These are phyloP conservation scores for Chamaetylas fuelleborni DNA, from an alignment of 2,113 vertebrate species.

Conservation along the genomic window DNA sequence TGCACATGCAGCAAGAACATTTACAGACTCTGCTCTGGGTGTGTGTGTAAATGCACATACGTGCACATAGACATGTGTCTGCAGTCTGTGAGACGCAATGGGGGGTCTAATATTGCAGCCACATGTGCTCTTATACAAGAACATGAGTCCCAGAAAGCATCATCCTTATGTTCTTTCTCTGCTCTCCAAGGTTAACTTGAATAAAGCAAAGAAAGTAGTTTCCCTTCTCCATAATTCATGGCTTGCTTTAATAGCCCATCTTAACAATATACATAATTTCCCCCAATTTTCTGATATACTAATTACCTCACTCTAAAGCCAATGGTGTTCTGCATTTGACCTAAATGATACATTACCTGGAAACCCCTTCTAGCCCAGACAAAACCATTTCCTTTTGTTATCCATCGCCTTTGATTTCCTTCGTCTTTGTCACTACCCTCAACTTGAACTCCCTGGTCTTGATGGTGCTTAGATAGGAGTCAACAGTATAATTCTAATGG, in stretches of 20 bases:
- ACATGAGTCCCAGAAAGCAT: background rate
- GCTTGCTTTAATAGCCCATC: conserved; percentile 56
- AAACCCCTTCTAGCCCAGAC: conserved; percentile 23
- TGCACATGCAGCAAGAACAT: background rate
- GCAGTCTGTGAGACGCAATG: background rate
- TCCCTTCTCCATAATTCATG: conserved; percentile 63
- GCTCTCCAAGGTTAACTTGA: conserved; percentile 51
- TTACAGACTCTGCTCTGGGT: background rate
- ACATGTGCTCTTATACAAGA: background rate
- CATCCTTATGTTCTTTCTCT: background rate
- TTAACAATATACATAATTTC: conserved; percentile 68
- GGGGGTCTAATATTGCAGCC: background rate
- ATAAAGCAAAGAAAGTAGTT: conserved; percentile 60
- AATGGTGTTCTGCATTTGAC: conserved; percentile 57
- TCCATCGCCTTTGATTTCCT: conserved; percentile 45
- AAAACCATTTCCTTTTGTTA: conserved; percentile 29
- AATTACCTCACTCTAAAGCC: conserved; percentile 70
- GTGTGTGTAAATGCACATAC: background rate
- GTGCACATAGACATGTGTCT: background rate
- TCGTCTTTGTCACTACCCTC: conserved; percentile 30
- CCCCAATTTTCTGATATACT: conserved; percentile 69
- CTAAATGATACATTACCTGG: conserved; percentile 54
- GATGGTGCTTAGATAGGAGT: background rate
- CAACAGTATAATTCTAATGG: background rate
- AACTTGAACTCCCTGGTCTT: conserved; percentile 9